A percentile compares a stretch with the other conserved stretches of the same genome.
phyloP scores from a whole-genome alignment of 2,888 invertebrate species.

The Trachelus stipa region DNA sequence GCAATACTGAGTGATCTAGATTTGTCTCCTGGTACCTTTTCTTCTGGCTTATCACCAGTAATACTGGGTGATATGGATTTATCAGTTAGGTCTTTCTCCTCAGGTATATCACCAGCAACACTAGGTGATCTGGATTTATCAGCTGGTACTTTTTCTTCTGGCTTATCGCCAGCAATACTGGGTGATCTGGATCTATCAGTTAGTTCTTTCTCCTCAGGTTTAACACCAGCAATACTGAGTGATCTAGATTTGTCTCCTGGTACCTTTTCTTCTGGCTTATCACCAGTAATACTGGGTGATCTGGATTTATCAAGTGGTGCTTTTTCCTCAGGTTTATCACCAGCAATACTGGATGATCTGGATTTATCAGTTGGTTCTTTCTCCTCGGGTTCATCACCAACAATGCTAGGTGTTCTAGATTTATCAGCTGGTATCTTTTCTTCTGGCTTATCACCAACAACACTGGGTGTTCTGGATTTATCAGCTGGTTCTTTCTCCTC shows the following conservation, averaged over 20 bases:
- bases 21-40: too few relatives aligned
- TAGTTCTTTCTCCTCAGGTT: not conserved
- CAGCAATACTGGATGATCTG: not conserved
- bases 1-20: too few relatives aligned
- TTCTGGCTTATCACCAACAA: too few relatives aligned
- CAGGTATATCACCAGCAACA: conserved; percentile 3
- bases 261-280: conserved; percentile 20
- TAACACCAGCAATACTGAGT: conserved; percentile 14
- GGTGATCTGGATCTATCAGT: conserved; percentile 22
- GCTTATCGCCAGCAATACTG: conserved; percentile 19
- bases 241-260: not conserved
- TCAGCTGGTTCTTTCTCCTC: rapidly evolving
- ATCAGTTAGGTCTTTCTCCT: not conserved
- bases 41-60: too few relatives aligned
- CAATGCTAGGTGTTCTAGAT: not conserved
- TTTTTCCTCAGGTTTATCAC: conserved; percentile 18
- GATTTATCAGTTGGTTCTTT: conserved; percentile 12
- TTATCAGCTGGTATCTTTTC: too few relatives aligned
- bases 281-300: conserved; percentile 19
- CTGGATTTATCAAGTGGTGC: conserved; percentile 21
- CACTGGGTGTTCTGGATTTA: too few relatives aligned
- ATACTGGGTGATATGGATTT: conserved; percentile 4
- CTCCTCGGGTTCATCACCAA: conserved; percentile 9
- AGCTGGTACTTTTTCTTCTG: conserved; percentile 13
- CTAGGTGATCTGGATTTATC: conserved; percentile 11